Evolutionary conservation across 2,113 vertebrate species (phyloP), one percentile per base, ranked within the genome.

Genomic region (Junco hyemalis): DNA sequence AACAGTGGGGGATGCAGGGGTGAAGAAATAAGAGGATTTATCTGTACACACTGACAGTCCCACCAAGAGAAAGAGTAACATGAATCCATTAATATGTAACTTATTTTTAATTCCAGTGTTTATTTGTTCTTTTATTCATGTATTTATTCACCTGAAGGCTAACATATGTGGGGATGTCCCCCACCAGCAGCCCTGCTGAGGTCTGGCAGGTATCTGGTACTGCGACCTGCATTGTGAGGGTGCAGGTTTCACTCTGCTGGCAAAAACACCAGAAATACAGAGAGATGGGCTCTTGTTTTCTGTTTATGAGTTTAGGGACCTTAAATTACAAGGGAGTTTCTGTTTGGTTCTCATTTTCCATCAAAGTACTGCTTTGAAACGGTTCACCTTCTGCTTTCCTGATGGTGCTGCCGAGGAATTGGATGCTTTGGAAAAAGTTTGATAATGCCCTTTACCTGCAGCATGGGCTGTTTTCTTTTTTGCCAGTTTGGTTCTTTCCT

Each of bases 171-270:
- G 29, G 26, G n/a, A 8, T 47, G 38, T 81, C 12, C 24, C 51
- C 24, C 1, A 4, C 22, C 54, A 69, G 68, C 59, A 69, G 45
- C 36, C 71, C 24, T 0, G 0, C 29, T 45, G 59, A 1, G 1
- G 23, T 47, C 65, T 76, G 78, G 51, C 38, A 89, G 65, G 61
- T 64, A 26, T 13, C n/a, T 72, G 61, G 9, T 26, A 38, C 26
- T 9, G 22, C 15, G 40, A 83, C 63, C 57, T 72, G 26, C 21
- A 25, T 1, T 2, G 2, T 5, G 3, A 0, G 0, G 51, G 51
- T 47, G 14, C 33, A 57, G 50, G 33, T 90, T 93, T 79, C 57
- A 60, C 57, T 57, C 47, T 54, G 40, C 84, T 89, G 93, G 77
- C 85, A 77, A 71, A 90, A 82, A 0, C 38, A 44, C 12, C 78